phyloP scores from a whole-genome alignment of 2,113 vertebrate genomes.

The Dascyllus trimaculatus region DNA sequence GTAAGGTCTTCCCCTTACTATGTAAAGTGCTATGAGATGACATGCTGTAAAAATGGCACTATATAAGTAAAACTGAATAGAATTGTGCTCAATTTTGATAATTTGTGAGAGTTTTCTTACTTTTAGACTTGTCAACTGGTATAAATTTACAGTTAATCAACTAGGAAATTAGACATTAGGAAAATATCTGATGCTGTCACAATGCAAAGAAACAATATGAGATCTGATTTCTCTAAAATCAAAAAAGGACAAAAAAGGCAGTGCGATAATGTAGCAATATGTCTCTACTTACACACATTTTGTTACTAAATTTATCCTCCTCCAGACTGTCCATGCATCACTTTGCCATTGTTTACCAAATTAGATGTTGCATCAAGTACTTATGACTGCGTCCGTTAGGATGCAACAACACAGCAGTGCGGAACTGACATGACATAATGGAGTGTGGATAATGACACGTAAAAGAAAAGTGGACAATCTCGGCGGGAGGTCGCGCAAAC shows the following conservation, averaged over 20 bases:
- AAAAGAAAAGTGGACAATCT: conserved; percentile 37
- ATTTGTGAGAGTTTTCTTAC: too few species aligned
- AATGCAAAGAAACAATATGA: too few species aligned
- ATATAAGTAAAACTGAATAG: too few species aligned
- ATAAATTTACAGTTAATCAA: too few species aligned
- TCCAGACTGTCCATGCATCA: neutral
- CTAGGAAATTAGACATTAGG: too few species aligned
- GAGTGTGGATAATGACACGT: conserved; percentile 30
- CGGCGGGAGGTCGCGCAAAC: conserved; percentile 11
- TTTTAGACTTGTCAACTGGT: too few species aligned
- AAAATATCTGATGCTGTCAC: too few species aligned
- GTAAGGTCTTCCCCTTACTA: too few species aligned
- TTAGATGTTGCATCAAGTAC: neutral
- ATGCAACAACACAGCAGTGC: neutral
- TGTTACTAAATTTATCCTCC: neutral
- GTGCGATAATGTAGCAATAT: neutral
- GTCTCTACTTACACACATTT: neutral
- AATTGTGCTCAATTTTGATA: too few species aligned
- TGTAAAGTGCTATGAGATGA: too few species aligned
- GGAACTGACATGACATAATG: conserved; percentile 20
- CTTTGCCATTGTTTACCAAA: neutral
- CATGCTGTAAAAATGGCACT: too few species aligned
- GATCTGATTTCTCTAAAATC: neutral
- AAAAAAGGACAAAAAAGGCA: too few species aligned
- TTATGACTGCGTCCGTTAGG: neutral